phyloP scores from a whole-genome alignment of 2,113 vertebrate genomes.

The Crocuta crocuta region DNA sequence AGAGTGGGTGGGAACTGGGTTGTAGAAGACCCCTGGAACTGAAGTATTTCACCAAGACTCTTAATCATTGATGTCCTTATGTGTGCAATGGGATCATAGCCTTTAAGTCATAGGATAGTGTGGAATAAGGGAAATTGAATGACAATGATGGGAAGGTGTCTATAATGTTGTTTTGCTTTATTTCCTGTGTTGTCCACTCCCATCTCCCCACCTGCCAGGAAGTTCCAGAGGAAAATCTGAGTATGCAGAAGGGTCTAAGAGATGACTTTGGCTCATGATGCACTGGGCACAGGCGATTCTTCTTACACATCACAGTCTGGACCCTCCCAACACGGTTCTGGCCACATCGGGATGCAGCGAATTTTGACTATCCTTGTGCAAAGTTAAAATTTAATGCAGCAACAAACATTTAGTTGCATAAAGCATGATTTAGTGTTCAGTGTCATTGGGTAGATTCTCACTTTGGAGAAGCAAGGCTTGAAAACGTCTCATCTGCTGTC shows the following conservation, averaged over 20 bases:
- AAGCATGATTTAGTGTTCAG: background rate
- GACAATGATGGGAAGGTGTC: accelerated
- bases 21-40: background rate
- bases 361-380: background rate
- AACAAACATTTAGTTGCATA: background rate
- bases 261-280: background rate
- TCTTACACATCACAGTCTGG: too few species aligned
- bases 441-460: background rate
- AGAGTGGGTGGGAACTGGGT: background rate
- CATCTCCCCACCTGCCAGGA: background rate
- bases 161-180: background rate
- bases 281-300: background rate
- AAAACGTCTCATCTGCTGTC: background rate
- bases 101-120: background rate
- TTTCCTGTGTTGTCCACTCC: background rate
- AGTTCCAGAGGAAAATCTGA: background rate
- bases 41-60: background rate
- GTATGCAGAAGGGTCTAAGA: too few species aligned
- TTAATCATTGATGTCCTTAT: background rate
- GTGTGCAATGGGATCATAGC: background rate
- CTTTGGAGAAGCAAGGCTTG: background rate
- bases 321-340: background rate
- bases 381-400: background rate
- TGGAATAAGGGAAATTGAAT: background rate
- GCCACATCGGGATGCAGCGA: background rate